A percentile compares a stretch with the other conserved stretches of the same genome.
Conservation (phyloP, 2,888 invertebrate genomes). For the Synergus itoensis region DNA sequence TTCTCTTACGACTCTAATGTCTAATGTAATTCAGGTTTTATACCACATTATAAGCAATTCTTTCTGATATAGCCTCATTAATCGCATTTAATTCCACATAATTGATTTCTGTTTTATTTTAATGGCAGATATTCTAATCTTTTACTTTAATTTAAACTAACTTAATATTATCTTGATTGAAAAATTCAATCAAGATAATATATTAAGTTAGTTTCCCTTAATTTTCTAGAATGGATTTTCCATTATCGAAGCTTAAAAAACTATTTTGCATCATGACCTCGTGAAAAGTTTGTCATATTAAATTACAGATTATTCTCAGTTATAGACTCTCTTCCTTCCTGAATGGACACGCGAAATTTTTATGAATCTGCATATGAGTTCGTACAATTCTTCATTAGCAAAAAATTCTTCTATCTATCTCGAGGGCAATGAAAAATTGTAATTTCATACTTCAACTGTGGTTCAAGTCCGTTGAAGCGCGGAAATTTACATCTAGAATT, state of each 20-base stretch:
- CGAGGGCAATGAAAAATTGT: slow-evolving; percentile 21
- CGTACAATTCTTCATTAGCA: slow-evolving; percentile 31
- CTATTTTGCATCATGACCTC: neutral
- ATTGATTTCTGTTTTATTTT: too few relatives aligned
- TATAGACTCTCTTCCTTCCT: neutral
- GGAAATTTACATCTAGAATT: slow-evolving; percentile 8
- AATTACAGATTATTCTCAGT: slow-evolving; percentile 11
- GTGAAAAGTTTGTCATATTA: neutral
- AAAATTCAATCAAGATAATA: neutral
- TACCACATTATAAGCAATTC: neutral
- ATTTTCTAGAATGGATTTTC: neutral
- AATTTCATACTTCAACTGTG: slow-evolving; percentile 12
- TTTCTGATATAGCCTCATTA: neutral
- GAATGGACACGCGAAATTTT: slow-evolving; percentile 14
- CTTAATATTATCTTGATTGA: too few relatives aligned
- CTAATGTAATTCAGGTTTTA: slow-evolving; percentile 12
- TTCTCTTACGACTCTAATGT: slow-evolving; percentile 28
- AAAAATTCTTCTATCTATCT: slow-evolving; percentile 14
- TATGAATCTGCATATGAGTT: slow-evolving; percentile 19
- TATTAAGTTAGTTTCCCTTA: neutral
- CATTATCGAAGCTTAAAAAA: neutral
- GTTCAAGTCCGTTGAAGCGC: neutral
- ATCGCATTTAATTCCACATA: too few relatives aligned
- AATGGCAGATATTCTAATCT: too few relatives aligned
- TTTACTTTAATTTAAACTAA: too few relatives aligned